These are phyloP conservation scores for Gorilla gorilla DNA, from an alignment of 2,113 vertebrate genomes.

Conservation along the genomic window DNA sequence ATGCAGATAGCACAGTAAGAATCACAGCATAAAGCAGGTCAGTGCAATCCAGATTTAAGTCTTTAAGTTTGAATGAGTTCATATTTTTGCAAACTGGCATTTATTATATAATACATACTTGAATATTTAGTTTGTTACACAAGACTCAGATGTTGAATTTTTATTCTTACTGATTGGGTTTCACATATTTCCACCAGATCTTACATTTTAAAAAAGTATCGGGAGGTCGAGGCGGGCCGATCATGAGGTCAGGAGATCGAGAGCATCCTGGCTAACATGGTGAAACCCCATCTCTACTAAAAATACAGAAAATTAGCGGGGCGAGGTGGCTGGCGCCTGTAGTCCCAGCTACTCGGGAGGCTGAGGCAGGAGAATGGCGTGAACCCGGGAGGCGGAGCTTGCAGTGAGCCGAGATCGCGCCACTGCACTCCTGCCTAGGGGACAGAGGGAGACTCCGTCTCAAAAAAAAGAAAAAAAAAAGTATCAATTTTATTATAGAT, in stretches of 20 bases:
- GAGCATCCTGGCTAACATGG: no score
- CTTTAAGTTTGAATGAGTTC: neutral
- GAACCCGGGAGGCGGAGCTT: no score
- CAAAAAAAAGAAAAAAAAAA: neutral
- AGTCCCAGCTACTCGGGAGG: no score
- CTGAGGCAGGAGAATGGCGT: no score
- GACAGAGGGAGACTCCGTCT: no score
- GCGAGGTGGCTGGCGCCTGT: fast-evolving
- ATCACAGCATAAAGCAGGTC: neutral
- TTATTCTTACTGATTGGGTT: neutral
- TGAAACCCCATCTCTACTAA: no score
- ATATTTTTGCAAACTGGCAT: neutral
- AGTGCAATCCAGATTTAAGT: neutral
- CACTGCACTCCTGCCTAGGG: no score
- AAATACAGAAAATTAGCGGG: no score
- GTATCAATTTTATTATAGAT: neutral
- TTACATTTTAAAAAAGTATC: neutral
- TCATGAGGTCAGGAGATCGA: no score
- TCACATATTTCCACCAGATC: neutral
- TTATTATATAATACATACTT: neutral
- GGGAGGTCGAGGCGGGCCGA: no score
- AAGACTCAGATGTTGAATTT: neutral
- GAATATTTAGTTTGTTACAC: neutral
- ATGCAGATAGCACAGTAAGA: neutral
- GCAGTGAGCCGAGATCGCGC: no score